Evolutionary conservation across 64 coral and sea anemone species (phyloP).

Genomic region (Anthopleura sola): DNA sequence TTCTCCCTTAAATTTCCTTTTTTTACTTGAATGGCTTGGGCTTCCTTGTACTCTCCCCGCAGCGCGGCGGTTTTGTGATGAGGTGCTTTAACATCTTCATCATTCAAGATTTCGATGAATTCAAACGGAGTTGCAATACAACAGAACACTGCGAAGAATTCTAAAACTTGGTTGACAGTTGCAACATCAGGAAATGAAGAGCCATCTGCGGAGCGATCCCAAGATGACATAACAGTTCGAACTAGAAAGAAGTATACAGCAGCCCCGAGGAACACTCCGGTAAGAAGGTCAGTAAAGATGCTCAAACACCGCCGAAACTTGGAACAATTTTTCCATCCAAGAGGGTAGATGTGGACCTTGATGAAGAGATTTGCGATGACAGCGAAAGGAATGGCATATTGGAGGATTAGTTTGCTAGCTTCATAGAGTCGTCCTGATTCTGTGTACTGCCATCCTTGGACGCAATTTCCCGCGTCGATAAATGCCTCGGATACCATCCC

Average conservation of each 20-base stretch:
- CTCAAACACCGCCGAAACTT: neutral
- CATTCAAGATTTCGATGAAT: slow-evolving; percentile 16
- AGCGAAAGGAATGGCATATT: slow-evolving; percentile 13
- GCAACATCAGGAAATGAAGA: neutral
- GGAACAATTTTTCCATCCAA: neutral
- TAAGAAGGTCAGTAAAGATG: neutral
- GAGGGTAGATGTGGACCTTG: slow-evolving; percentile 1
- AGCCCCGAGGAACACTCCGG: neutral
- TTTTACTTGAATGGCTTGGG: neutral
- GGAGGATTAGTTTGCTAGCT: neutral
- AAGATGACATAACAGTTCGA: neutral
- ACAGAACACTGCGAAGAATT: neutral
- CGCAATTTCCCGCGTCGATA: neutral
- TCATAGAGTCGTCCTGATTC: neutral
- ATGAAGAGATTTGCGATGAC: neutral
- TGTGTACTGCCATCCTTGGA: neutral
- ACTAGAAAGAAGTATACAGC: neutral
- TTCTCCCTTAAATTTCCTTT: neutral
- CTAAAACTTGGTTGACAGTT: neutral
- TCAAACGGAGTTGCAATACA: slow-evolving; percentile 24
- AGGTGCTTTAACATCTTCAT: neutral
- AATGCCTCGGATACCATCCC: neutral
- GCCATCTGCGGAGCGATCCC: neutral
- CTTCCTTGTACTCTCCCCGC: neutral
- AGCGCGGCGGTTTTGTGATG: neutral